Base-by-base conservation (phyloP, 2,113 vertebrate species). In the Petrocephalus microphthalmus region DNA sequence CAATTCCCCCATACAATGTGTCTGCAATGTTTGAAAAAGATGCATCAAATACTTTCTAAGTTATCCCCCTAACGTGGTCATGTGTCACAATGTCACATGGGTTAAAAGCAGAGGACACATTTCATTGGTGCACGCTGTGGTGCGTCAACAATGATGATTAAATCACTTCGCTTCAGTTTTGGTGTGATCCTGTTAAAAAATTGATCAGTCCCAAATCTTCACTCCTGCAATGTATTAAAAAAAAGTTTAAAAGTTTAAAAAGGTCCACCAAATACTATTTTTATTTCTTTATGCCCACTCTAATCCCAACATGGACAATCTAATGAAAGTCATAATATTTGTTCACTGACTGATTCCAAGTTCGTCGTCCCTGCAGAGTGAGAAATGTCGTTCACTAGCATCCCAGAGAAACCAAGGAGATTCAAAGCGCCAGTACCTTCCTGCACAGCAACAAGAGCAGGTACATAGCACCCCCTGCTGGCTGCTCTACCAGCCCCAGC, bases 371-470 rank as follows among this genome's bases (percentile, higher is more conserved):
- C 47, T 51, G 81, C 22, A 78, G 33, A 78, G 37, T 42, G 71
- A 37, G 13, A 42, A 78, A 1, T 51, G 42, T 51, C 47, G 17
- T 60, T 86, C 57, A 91, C 51, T 91, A 53, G 90, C 92, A 20
- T 86, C 71, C 81, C 91, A 81, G 71, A 86, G 10, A 0, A 85
- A 82, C 86, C 37, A 45, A 7, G 51, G 52, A 54, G 71, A 89
- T 3, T 91, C 90, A 81, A 94, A 92, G 45, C 90, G 91, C 49
- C 89, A 92, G 64, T 17, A 89, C 15, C 89, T 90, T 84, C 83
- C 88, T 78, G 89, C 81, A 88, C 90, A 87, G 42, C 91, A 89
- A 57, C 89, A 74, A 84, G 86, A 89, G 57, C 92, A 93, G 93
- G 94, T 95, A 91, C 88, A 78, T 57, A 29, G 47, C 10, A 1